These are phyloP conservation scores for Tautogolabrus adspersus DNA, from an alignment of 2,113 vertebrate species.

Conservation along the genomic window DNA sequence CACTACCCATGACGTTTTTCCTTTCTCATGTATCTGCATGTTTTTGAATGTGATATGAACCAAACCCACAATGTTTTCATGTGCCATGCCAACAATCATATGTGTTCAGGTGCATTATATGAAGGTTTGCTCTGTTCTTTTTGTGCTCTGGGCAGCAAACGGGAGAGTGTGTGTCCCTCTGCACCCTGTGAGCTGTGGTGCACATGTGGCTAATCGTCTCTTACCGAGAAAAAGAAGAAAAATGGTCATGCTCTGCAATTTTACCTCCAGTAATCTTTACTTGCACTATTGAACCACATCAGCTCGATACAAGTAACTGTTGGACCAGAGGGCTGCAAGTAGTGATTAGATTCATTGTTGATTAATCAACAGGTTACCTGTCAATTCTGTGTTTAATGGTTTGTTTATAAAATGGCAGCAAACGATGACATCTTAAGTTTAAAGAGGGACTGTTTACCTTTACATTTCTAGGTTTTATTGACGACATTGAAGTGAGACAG, in stretches of 20 bases:
- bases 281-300: slow-evolving; percentile 21
- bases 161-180: slow-evolving; percentile 25
- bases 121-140: slow-evolving; percentile 5
- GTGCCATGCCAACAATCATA: slow-evolving; percentile 5
- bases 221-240: slow-evolving; percentile 1
- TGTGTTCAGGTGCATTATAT: slow-evolving; percentile 39
- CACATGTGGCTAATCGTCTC: slow-evolving; percentile 16
- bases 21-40: slow-evolving; percentile 21
- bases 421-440: neutral
- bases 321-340: neutral
- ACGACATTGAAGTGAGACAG: neutral
- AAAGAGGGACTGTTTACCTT: neutral
- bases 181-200: neutral
- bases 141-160: slow-evolving; percentile 23
- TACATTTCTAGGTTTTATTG: neutral
- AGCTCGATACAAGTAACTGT: neutral
- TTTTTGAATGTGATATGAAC: slow-evolving; percentile 10
- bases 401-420: neutral
- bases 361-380: neutral
- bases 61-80: slow-evolving; percentile 1
- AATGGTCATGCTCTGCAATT: neutral
- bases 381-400: neutral
- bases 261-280: slow-evolving; percentile 10
- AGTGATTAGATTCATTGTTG: slow-evolving; percentile 16
- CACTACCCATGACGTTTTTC: slow-evolving; percentile 28